Conservation (phyloP, 2,113 vertebrate species). For the Fregata magnificens region DNA sequence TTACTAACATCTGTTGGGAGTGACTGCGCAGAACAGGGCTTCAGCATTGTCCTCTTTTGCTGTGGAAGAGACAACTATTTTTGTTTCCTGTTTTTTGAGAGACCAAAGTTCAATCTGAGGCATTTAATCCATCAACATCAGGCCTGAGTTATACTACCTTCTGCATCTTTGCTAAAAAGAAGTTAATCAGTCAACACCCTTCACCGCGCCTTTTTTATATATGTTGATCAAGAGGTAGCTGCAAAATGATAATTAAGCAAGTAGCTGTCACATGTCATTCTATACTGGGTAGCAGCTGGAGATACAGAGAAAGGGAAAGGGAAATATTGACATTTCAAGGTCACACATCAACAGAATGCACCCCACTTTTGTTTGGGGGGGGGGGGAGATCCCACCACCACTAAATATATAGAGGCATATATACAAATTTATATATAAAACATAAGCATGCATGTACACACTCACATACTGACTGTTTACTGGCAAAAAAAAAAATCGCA, state of each 20-base stretch:
- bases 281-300: neutral
- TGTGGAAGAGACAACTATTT: neutral
- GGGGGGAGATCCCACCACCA: too few species aligned
- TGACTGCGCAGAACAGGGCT: neutral
- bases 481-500: neutral
- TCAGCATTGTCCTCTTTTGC: neutral
- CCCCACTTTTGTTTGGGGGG: neutral
- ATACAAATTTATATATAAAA: neutral
- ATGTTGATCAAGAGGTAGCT: neutral
- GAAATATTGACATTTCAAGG: neutral
- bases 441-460: neutral
- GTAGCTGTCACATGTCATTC: neutral
- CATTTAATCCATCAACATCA: neutral
- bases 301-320: neutral
- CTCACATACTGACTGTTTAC: neutral
- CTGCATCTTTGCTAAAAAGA: neutral
- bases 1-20: neutral
- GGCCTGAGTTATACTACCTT: neutral
- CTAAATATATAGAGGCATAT: neutral
- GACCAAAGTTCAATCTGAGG: neutral
- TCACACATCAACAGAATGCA: neutral
- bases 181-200: neutral
- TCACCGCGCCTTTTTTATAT: neutral
- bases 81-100: neutral
- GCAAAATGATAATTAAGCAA: neutral